Evolutionary conservation across 2,888 invertebrate species (phyloP), one percentile per base, ranked within the genome.

Genomic region (Drosophila buzzatii): DNA sequence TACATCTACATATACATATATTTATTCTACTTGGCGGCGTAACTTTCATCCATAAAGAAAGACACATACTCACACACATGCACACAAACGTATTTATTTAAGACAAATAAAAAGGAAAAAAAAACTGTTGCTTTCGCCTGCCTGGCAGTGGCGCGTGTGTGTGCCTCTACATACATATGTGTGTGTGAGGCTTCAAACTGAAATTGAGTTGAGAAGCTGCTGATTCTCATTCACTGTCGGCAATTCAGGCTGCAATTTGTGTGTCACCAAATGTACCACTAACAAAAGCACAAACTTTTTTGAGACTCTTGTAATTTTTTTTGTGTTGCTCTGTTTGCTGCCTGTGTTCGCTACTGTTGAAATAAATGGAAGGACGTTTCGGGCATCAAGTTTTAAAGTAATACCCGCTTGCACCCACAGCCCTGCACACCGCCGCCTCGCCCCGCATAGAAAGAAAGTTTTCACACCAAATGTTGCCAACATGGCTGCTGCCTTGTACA

Each of bases 21-120:
- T 84, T 82, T 79, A 82, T 79, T 73, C 63, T 61, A 74, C 85
- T 86, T 81, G 75, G 68, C 77, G 72, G 71, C 77, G 63, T 60
- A 82, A 90, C 81, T 85, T 85, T 90, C 79, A 69, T 73, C 71
- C 89, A 90, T 88, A 88, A 90, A 85, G 86, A 82, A 79, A 70
- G 63, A 53, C 64, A 65, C 70, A 55, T 69, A 71, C 55, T 44
- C 60, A 70, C 63, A 57, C 57, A 41, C 60, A 33, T 51, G 58
- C 73, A 67, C 67, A 75, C 70, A 68, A 84, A 73, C 72, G 85
- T 90, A 89, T 89, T 89, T 85, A 85, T 85, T 90, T 79, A 90
- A 85, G 84, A 65, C 80, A 82, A 88, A 85, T 90, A 90, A 79
- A 68, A 69, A 71, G 57, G 64, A 68, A 70, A 56, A 52, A 27